phyloP scores from a whole-genome alignment of 1,140 invertebrate species.

The Lucilia cuprina region DNA sequence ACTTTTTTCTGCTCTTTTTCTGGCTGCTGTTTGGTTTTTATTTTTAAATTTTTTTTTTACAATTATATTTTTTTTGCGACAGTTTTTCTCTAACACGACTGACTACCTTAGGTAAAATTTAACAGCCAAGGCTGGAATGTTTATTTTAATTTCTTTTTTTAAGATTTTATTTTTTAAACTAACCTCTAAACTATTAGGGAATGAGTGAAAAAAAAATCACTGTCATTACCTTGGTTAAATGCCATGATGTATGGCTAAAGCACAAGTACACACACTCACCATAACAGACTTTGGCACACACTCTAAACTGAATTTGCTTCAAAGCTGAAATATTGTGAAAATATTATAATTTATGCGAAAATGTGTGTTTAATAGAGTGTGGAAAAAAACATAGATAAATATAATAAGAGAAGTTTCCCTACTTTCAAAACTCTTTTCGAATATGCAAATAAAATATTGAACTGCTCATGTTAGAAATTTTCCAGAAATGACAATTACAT shows the following conservation, averaged over 20 bases:
- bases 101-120: constrained; percentile 11
- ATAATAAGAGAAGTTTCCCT: no score
- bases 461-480: no score
- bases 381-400: no score
- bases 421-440: no score
- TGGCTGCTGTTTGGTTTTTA: not conserved
- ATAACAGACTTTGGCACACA: not conserved
- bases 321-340: not conserved
- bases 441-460: no score
- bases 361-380: not conserved
- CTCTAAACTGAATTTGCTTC: not conserved
- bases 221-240: constrained; percentile 31
- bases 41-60: not conserved
- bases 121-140: not conserved
- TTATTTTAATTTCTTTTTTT: not conserved
- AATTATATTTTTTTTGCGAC: not conserved
- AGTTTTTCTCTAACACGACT: not conserved
- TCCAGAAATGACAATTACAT: no score
- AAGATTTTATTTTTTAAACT: not conserved
- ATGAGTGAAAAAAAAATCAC: constrained; percentile 18
- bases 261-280: not conserved
- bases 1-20: not conserved
- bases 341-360: no score
- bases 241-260: not conserved
- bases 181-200: constrained; percentile 22